A percentile compares a stretch with the other conserved stretches of the same genome.
These are phyloP conservation scores for Pipistrellus kuhlii DNA, from an alignment of 2,797 vertebrate genomes.

Conservation along the genomic window DNA sequence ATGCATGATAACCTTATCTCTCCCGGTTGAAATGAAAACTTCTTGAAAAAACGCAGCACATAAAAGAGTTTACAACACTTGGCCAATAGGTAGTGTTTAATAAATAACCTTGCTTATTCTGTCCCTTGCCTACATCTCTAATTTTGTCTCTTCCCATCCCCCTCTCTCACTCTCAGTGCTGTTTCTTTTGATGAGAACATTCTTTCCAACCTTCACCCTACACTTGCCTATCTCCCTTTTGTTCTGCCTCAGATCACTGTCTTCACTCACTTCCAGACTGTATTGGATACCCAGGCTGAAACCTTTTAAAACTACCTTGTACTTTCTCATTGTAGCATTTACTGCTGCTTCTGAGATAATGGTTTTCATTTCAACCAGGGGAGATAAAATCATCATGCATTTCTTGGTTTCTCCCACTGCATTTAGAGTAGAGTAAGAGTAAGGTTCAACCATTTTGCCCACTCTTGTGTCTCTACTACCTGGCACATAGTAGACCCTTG, in stretches of 20 bases:
- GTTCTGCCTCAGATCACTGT: not conserved
- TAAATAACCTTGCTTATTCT: not conserved
- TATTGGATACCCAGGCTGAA: not conserved
- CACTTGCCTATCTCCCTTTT: not conserved
- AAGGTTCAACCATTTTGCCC: not conserved
- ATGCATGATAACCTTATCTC: not conserved
- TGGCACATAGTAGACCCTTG: not conserved
- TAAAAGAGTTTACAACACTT: not conserved
- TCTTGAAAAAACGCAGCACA: not conserved
- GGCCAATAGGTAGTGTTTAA: not conserved
- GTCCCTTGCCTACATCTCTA: not conserved
- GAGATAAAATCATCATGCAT: too few relatives aligned
- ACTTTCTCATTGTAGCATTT: not conserved
- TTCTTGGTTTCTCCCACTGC: not conserved
- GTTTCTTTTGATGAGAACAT: conserved; percentile 11
- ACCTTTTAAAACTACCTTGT: not conserved
- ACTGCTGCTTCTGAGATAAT: not conserved
- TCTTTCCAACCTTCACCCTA: not conserved
- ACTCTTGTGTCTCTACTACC: not conserved
- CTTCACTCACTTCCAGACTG: not conserved
- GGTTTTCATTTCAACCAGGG: too few relatives aligned
- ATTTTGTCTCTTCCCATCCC: not conserved
- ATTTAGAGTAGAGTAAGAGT: not conserved
- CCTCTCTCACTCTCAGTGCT: not conserved
- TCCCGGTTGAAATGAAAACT: not conserved